Percentiles rank a stretch among this genome's conserved stretches.
Evolutionary conservation across 2,797 vertebrate species (phyloP).

Genomic region (Enteromius thamalakanensis): DNA sequence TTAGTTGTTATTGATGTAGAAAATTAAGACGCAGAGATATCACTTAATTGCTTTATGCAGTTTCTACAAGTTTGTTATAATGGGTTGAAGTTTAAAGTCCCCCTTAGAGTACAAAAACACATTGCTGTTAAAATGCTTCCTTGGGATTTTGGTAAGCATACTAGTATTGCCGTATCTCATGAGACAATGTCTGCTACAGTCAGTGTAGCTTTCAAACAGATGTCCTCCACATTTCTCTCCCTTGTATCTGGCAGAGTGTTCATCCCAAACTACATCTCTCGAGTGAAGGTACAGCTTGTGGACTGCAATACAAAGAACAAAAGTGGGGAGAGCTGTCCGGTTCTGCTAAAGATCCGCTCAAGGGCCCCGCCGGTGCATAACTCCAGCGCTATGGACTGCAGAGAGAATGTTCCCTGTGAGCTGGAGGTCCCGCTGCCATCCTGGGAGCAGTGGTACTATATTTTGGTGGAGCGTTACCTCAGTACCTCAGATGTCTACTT

Average conservation of each 20-base stretch:
- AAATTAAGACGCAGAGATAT: constrained; percentile 1
- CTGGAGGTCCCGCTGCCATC: constrained; percentile 84
- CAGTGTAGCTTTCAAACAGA: constrained; percentile 3
- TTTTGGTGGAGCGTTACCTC: constrained; percentile 89
- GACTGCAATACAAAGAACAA: constrained; percentile 83
- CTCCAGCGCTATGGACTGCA: constrained; percentile 90
- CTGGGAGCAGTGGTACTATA: constrained; percentile 98
- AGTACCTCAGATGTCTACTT: constrained; percentile 83
- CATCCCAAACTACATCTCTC: constrained; percentile 92
- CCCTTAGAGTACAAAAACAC: not conserved
- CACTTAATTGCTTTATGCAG: not conserved
- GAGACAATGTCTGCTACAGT: not conserved
- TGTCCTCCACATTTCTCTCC: constrained; percentile 9
- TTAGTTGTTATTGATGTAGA: constrained; percentile 43
- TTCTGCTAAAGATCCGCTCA: constrained; percentile 89
- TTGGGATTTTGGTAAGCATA: not conserved
- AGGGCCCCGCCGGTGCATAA: constrained; percentile 95
- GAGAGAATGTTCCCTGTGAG: constrained; percentile 81
- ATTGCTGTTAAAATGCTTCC: not conserved
- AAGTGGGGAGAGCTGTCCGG: constrained; percentile 83
- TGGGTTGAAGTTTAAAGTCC: constrained; percentile 4
- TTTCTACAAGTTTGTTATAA: constrained; percentile 10
- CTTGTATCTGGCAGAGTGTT: constrained; percentile 84
- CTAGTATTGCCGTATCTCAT: not conserved
- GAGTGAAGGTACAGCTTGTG: constrained; percentile 88